Base-by-base conservation (phyloP, 2,797 vertebrate species). In the Graptemys geographica region DNA sequence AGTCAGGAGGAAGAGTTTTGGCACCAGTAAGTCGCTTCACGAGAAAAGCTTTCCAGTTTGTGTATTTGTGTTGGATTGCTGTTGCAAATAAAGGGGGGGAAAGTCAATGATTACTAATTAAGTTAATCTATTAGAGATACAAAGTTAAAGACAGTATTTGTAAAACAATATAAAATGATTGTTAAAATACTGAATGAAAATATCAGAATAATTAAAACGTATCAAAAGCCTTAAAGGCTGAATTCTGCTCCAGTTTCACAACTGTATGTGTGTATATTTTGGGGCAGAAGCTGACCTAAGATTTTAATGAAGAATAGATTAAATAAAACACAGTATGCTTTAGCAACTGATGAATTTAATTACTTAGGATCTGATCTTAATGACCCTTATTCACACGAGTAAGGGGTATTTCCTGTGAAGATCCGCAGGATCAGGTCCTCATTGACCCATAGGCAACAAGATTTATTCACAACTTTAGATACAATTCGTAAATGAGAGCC, bases 21-120 rank as follows among this genome's bases (percentile, higher is more conserved):
- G 99, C 99, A 99, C 99, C 99, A 98, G 99, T 99, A 97, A 99
- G 99, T 98, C 99, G 99, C 98, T 99, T 99, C 97, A 99, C 99
- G 92, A 99, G 99, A 98, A 99, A 99, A 95, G 98, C 98, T 99
- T 99, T 99, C 99, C 99, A 99, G 99, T 99, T 99, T 95, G 99
- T 99, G 97, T 99, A 99, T 97, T 99, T 99, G 98, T 99, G 99
- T 96, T 99, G 99, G 98, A 99, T 99, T 95, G 99, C 99, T 99
- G 96, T 97, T 96, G 97, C 94, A 83, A 96, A 97, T 95, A 84
- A 96, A 98, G 88, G 93, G 90, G 92, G 92, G 95, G 94, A 92
- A 94, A 96, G 83, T 86, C 91, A 96, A 86, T 96, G 82, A 72
- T 92, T 96, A 96, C 94, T 92, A 95, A 92, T 87, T 96, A 89